These are phyloP conservation scores for Frankliniella fusca DNA, from an alignment of 2,888 invertebrate genomes.

Conservation along the genomic window DNA sequence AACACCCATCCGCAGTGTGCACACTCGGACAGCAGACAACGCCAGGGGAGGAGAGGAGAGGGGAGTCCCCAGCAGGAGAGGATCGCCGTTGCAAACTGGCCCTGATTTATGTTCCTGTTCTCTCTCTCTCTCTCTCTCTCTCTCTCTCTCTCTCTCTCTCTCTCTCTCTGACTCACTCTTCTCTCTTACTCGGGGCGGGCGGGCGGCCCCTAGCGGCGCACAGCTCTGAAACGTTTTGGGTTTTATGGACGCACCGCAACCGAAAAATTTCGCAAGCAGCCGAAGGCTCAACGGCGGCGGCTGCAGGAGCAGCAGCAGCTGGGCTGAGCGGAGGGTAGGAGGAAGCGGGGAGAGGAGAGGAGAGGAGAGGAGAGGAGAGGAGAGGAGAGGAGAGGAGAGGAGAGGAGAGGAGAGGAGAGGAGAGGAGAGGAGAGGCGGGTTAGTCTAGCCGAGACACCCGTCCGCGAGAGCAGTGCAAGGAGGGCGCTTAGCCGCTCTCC, in stretches of 20 bases:
- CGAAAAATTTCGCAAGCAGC: constrained; percentile 15
- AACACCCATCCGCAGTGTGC: too few relatives aligned
- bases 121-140: too few relatives aligned
- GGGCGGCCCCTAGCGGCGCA: too few relatives aligned
- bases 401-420: not conserved
- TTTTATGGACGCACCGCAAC: not conserved
- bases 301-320: not conserved
- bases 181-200: too few relatives aligned
- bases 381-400: not conserved
- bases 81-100: not conserved
- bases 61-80: not conserved
- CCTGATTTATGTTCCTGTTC: constrained; percentile 2
- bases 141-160: too few relatives aligned
- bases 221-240: too few relatives aligned
- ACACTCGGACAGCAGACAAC: too few relatives aligned
- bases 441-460: not conserved
- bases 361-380: not conserved
- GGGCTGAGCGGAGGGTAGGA: not conserved
- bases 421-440: not conserved
- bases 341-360: too few relatives aligned
- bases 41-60: too few relatives aligned
- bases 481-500: not conserved
- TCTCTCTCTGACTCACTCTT: too few relatives aligned
- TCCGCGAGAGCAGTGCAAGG: not conserved
- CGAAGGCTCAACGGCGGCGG: not conserved